phyloP scores from a whole-genome alignment of 2,888 invertebrate genomes.

The Eupithecia inturbata region DNA sequence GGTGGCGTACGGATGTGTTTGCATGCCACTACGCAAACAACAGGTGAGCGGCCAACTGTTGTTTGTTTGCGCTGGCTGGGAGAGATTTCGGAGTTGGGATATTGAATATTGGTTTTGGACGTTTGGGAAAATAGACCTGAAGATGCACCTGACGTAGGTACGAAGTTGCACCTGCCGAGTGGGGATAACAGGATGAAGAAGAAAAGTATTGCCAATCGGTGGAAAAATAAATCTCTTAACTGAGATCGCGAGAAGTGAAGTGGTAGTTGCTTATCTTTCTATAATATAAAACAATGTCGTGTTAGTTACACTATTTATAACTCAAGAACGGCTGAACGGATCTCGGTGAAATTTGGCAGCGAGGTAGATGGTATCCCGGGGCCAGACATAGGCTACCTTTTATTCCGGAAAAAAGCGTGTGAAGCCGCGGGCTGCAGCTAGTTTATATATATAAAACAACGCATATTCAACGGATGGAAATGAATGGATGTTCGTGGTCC shows the following conservation, averaged over 20 bases:
- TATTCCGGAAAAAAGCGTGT: too few relatives aligned
- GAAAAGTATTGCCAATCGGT: neutral
- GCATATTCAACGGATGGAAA: too few relatives aligned
- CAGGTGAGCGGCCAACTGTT: conserved; percentile 52
- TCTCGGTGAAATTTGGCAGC: too few relatives aligned
- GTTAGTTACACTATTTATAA: too few relatives aligned
- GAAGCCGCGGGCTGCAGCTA: too few relatives aligned
- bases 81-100: conserved; percentile 20
- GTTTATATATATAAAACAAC: too few relatives aligned
- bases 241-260: neutral
- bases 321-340: too few relatives aligned
- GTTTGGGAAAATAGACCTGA: conserved; percentile 1
- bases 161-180: neutral
- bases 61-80: conserved; percentile 22
- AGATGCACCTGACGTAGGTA: neutral
- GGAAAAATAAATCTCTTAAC: neutral
- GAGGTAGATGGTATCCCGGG: too few relatives aligned
- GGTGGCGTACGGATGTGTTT: conserved; percentile 61
- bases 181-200: neutral
- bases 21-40: conserved; percentile 55
- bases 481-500: neutral
- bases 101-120: conserved; percentile 26
- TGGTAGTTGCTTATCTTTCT: too few relatives aligned
- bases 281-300: too few relatives aligned
- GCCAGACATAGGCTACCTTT: too few relatives aligned